Evolutionary conservation across 2,888 invertebrate species (phyloP).

Genomic region (Cephus pulcher): DNA sequence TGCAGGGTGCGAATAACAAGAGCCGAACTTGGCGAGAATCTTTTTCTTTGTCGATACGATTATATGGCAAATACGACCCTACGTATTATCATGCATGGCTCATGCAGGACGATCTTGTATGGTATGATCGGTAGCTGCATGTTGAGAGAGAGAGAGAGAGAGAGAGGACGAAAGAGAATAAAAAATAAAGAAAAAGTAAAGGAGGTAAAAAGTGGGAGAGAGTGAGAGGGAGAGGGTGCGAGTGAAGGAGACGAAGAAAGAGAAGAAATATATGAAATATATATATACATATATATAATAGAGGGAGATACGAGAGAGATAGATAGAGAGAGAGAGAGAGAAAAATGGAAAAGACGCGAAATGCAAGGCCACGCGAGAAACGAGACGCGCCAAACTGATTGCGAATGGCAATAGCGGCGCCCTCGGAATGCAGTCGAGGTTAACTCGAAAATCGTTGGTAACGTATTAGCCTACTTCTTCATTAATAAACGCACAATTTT

Average conservation of each 20-base stretch:
- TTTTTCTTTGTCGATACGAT: slow-evolving; percentile 2
- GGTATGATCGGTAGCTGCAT: neutral
- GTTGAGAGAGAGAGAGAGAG: neutral
- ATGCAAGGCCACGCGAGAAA: too few species aligned
- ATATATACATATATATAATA: neutral
- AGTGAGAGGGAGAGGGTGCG: slow-evolving; percentile 10
- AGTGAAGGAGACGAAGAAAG: neutral
- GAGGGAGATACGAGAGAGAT: neutral
- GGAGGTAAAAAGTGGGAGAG: neutral
- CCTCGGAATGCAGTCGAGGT: neutral
- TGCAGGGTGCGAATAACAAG: slow-evolving; percentile 33
- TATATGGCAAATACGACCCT: neutral
- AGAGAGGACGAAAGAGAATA: neutral
- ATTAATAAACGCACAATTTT: slow-evolving; percentile 66
- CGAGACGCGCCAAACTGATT: too few species aligned
- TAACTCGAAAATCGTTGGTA: slow-evolving; percentile 10
- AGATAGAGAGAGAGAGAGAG: neutral
- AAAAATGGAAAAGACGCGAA: neutral
- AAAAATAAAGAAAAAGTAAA: neutral
- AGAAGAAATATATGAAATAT: slow-evolving; percentile 11
- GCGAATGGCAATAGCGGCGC: neutral
- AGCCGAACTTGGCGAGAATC: neutral
- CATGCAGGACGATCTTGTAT: too few species aligned
- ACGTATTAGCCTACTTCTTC: slow-evolving; percentile 48
- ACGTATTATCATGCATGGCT: neutral